A percentile compares a stretch with the other conserved stretches of the same genome.
Evolutionary conservation across 2,888 invertebrate species (phyloP).

Genomic region (Tridacna gigas): DNA sequence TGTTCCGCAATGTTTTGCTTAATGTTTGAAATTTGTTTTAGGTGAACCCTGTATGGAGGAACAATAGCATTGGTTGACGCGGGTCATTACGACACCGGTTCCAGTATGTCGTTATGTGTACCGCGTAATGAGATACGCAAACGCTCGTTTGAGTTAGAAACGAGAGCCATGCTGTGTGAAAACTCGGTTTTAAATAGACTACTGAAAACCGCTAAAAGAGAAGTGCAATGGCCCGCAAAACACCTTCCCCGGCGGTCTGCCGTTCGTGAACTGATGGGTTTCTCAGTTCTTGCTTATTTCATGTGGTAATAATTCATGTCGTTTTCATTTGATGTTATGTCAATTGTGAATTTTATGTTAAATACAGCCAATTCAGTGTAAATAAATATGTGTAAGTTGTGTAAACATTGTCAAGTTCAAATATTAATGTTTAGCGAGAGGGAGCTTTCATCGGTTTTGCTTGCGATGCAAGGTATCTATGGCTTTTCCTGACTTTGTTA

Average conservation of each 20-base stretch:
- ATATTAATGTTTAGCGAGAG: no score
- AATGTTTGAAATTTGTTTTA: neutral
- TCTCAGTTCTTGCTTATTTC: neutral
- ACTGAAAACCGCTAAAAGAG: slow-evolving; percentile 3
- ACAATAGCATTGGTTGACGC: neutral
- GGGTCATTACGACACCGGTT: slow-evolving; percentile 33
- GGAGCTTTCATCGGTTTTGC: no score
- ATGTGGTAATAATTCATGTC: neutral
- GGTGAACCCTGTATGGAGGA: no score
- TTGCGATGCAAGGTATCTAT: no score
- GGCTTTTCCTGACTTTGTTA: no score
- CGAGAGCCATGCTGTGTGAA: slow-evolving; percentile 10
- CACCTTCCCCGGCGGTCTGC: slow-evolving; percentile 18
- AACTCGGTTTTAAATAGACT: slow-evolving; percentile 1
- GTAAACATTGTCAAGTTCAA: neutral
- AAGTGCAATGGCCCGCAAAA: slow-evolving; percentile 7
- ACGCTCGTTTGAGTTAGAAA: slow-evolving; percentile 23
- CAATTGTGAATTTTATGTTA: no score
- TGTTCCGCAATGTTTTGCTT: neutral
- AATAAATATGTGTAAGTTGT: neutral
- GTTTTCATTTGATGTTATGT: neutral
- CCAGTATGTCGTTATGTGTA: slow-evolving; percentile 45
- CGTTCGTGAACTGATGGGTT: slow-evolving; percentile 7
- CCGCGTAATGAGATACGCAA: slow-evolving; percentile 53
- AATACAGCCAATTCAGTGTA: neutral